Base-by-base conservation (phyloP, 35 echinoderm and acorn worm species). In the Diadema setosum region DNA sequence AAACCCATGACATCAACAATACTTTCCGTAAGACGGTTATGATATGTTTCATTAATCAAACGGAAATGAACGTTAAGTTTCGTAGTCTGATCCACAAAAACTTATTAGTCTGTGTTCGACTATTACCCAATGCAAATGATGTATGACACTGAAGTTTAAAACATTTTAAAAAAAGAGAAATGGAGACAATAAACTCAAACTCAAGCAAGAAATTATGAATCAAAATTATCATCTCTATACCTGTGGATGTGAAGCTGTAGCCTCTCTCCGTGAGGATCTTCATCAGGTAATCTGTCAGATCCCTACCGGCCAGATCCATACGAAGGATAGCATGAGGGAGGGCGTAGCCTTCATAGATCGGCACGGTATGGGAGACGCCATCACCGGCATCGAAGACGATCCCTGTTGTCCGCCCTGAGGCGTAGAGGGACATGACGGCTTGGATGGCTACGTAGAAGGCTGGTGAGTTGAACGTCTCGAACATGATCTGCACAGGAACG, bases 291-390 rank as follows among this genome's bases (percentile, higher is more conserved):
- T 90, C 57, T n/a, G 88, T 90, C 27, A 90, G 88, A 32, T 90
- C 88, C 83, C 88, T 78, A 1, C 88, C 88, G 33, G 88, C 88
- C 1, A 84, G 27, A 56, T 90, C 80, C 36, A 90, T 37, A 17
- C 88, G 46, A 58, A 84, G 17, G 23, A 90, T 84, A 29, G 88
- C 88, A 49, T 90, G 80, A 2, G 88, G 88, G 35, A 90, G 88
- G 50, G 88, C 58, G 60, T 90, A 90, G 14, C 88, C 88, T 55
- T 90, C 88, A 36, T 90, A 90, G 78, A 90, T 90, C 43, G 88
- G 88, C 42, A 90, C 88, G 12, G 80, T 83, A 49, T 90, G 88
- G 39, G 80, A 69, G 80, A 90, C 80, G 32, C 80, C 81, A 70
- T 90, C 88, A 67, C 88, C 81, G 24, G 78, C 21, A 41, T 90